phyloP scores from a whole-genome alignment of 2,888 invertebrate genomes.

The Lymantria dispar region DNA sequence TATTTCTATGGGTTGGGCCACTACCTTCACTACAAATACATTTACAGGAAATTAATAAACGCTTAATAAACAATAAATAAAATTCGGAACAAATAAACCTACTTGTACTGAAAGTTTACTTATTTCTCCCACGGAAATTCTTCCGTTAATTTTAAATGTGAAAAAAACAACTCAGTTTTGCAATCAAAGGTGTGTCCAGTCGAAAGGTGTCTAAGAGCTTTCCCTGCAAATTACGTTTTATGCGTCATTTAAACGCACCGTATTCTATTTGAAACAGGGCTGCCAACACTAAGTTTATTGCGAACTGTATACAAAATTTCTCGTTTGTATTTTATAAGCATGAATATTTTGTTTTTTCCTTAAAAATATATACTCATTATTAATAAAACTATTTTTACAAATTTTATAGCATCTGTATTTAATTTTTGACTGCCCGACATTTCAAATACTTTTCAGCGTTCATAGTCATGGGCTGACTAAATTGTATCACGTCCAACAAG shows the following conservation, averaged over 20 bases:
- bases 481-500: too few relatives aligned
- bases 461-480: too few relatives aligned
- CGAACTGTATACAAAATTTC: too few relatives aligned
- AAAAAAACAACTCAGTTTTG: not conserved
- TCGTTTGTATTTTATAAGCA: too few relatives aligned
- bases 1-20: not conserved
- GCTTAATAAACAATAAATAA: not conserved
- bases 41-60: not conserved
- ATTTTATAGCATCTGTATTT: too few relatives aligned
- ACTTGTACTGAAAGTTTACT: not conserved
- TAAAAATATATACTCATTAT: too few relatives aligned
- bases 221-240: slow-evolving; percentile 2
- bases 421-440: too few relatives aligned
- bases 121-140: slow-evolving; percentile 6
- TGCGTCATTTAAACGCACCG: not conserved
- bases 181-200: not conserved
- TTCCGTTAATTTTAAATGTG: not conserved
- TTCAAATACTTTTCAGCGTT: too few relatives aligned
- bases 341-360: too few relatives aligned
- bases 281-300: not conserved
- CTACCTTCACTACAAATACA: not conserved
- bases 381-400: too few relatives aligned
- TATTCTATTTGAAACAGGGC: not conserved
- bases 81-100: slow-evolving; percentile 4
- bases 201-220: not conserved